Percentiles rank a stretch among this genome's conserved stretches.
These are phyloP conservation scores for Lonchura striata DNA, from an alignment of 2,113 vertebrate genomes.

Conservation along the genomic window DNA sequence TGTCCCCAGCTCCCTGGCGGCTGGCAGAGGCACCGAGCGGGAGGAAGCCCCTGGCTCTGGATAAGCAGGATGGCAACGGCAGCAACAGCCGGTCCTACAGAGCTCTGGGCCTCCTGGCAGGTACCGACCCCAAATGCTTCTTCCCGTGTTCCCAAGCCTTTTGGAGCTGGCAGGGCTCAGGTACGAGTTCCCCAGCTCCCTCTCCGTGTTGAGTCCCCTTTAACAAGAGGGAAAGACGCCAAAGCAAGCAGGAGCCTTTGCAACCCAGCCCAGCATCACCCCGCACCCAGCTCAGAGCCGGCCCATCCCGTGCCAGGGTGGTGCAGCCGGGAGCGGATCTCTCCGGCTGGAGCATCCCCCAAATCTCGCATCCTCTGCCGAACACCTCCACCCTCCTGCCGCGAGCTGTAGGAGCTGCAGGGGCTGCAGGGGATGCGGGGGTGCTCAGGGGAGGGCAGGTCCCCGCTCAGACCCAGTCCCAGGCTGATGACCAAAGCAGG, in stretches of 20 bases:
- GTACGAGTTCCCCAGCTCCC: neutral
- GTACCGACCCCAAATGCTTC: neutral
- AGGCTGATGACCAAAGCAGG: neutral
- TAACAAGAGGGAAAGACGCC: neutral
- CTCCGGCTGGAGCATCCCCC: neutral
- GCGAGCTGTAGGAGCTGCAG: neutral
- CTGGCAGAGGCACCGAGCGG: neutral
- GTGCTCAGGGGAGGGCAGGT: neutral
- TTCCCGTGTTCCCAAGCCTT: rapidly evolving
- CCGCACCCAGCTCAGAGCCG: neutral
- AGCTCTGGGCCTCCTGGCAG: neutral
- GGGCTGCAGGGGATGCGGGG: too few species aligned
- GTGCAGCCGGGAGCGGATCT: rapidly evolving
- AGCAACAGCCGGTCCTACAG: neutral
- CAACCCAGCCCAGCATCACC: rapidly evolving
- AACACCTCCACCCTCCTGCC: neutral
- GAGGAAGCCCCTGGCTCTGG: neutral
- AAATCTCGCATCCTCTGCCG: neutral
- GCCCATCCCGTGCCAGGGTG: rapidly evolving
- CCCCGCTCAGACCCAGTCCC: neutral
- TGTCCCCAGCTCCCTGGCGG: neutral
- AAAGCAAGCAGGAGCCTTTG: neutral
- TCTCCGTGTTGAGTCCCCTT: neutral
- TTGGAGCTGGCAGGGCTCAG: neutral
- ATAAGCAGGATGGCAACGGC: neutral